Conservation (phyloP, 2,797 vertebrate genomes). For the Gallinago stenura region DNA sequence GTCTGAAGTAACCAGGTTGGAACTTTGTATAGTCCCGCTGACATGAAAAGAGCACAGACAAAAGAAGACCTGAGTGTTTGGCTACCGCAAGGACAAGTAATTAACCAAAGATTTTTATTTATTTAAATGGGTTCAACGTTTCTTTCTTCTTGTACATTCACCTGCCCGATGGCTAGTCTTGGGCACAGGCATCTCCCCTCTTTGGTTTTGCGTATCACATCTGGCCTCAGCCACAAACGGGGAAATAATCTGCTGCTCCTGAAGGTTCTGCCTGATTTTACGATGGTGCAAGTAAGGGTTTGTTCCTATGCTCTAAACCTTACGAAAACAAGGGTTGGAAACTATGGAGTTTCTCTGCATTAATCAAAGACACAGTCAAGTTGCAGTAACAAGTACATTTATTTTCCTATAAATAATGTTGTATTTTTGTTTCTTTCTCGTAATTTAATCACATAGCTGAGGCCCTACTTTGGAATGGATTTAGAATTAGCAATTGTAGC, state of each 20-base stretch:
- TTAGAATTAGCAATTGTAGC: neutral
- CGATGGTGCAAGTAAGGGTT: neutral
- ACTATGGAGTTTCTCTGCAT: fast-evolving
- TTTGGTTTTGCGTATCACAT: neutral
- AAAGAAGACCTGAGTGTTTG: neutral
- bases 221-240: fast-evolving
- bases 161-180: neutral
- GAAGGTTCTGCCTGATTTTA: neutral
- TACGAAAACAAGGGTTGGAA: neutral
- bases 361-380: neutral
- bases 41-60: neutral
- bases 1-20: neutral
- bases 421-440: neutral
- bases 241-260: neutral
- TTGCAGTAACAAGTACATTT: neutral
- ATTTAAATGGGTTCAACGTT: neutral
- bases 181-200: neutral
- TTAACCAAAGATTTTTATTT: neutral
- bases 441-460: neutral
- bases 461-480: neutral
- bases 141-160: neutral
- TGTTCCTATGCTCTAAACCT: neutral
- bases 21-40: neutral
- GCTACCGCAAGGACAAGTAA: neutral
- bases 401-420: neutral